phyloP scores from a whole-genome alignment of 92 coral and sea anemone species.

The Bergia sp. region DNA sequence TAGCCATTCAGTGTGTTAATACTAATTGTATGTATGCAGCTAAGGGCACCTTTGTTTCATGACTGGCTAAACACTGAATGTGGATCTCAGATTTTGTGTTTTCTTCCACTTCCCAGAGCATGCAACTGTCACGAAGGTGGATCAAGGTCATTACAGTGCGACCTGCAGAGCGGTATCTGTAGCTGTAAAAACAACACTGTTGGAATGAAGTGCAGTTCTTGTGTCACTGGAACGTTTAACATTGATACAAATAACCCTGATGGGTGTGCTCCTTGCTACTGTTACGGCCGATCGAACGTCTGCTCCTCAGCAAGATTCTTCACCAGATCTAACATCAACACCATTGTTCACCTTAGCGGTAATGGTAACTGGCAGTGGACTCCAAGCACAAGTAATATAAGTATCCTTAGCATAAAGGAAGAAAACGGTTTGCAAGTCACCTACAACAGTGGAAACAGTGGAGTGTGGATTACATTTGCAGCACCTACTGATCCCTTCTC shows the following conservation, averaged over 20 bases:
- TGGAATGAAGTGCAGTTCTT: slow-evolving; percentile 73
- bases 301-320: slow-evolving; percentile 83
- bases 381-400: background rate
- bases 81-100: background rate
- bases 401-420: background rate
- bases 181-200: slow-evolving; percentile 81
- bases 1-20: background rate
- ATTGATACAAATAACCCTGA: slow-evolving; percentile 81
- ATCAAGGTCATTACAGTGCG: slow-evolving; percentile 77
- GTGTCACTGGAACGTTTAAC: slow-evolving; percentile 76
- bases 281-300: slow-evolving; percentile 73
- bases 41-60: background rate
- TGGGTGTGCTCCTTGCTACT: slow-evolving; percentile 94
- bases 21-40: background rate
- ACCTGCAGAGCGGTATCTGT: slow-evolving; percentile 78
- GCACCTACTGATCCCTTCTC: slow-evolving; percentile 25
- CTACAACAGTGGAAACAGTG: slow-evolving; percentile 13
- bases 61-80: no score
- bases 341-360: background rate
- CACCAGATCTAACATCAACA: slow-evolving; percentile 41
- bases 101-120: slow-evolving; percentile 54
- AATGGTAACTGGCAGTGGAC: background rate
- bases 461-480: slow-evolving; percentile 2
- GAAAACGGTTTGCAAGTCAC: background rate
- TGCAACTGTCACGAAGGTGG: slow-evolving; percentile 91